Percentiles rank a stretch among this genome's conserved stretches.
Conservation (phyloP, 2,113 vertebrate species). For the Sylvilagus bachmani region DNA sequence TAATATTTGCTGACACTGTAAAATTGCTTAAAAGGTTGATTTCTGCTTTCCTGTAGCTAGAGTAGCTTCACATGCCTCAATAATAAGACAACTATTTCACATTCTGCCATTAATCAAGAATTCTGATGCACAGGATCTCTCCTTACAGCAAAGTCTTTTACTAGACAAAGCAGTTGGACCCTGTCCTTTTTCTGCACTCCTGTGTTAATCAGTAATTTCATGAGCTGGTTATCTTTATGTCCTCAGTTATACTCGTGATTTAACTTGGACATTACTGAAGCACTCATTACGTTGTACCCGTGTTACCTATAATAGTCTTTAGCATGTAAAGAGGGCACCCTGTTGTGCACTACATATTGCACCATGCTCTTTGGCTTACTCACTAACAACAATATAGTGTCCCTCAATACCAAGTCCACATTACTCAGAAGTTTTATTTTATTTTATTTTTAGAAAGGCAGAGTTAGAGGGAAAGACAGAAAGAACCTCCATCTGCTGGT, state of each 20-base stretch:
- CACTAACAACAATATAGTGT: slow-evolving; percentile 61
- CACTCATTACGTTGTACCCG: not conserved
- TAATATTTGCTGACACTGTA: not conserved
- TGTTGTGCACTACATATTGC: not conserved
- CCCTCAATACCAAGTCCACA: slow-evolving; percentile 72
- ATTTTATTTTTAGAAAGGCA: no score
- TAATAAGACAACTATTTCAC: not conserved
- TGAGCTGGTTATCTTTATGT: slow-evolving; percentile 36
- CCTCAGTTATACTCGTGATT: not conserved
- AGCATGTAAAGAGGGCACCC: not conserved
- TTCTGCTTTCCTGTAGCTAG: not conserved
- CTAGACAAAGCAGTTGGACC: not conserved
- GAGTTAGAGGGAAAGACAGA: no score
- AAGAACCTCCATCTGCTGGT: no score
- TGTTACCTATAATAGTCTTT: not conserved
- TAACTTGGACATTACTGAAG: not conserved
- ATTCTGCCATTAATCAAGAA: not conserved
- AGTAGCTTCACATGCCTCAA: not conserved
- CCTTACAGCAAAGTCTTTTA: not conserved
- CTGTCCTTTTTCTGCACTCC: not conserved
- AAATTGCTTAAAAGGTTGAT: not conserved
- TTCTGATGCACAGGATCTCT: slow-evolving; percentile 38
- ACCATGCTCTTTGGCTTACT: not conserved
- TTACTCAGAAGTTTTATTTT: slow-evolving; percentile 12
- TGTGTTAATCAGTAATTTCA: not conserved